Evolutionary conservation across 2,113 vertebrate species (phyloP).

Genomic region (Elaphurus davidianus): DNA sequence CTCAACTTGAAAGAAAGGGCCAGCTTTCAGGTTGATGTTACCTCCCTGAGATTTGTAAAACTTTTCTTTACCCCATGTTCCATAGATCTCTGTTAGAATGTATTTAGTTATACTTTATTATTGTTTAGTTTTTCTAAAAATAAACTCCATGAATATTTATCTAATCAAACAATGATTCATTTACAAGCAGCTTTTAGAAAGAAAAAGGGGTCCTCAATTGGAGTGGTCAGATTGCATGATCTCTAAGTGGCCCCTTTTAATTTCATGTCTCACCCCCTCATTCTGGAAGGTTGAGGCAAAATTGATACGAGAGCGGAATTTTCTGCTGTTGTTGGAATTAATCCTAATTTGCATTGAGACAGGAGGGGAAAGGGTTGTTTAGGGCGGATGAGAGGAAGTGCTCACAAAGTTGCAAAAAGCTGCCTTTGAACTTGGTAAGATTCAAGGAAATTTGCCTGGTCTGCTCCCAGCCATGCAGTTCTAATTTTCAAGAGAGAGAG

Average conservation of each 20-base stretch:
- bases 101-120: conserved; percentile 59
- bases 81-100: background rate
- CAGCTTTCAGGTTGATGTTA: background rate
- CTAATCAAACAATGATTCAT: conserved; percentile 62
- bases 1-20: conserved; percentile 45
- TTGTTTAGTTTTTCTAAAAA: conserved; percentile 69
- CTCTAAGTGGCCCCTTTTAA: conserved; percentile 57
- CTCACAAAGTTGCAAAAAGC: background rate
- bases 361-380: background rate
- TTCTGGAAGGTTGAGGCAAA: background rate
- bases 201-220: conserved; percentile 56
- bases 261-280: background rate
- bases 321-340: conserved; percentile 1
- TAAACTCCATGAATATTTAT: conserved; percentile 67
- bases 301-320: background rate
- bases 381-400: background rate
- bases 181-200: conserved; percentile 58
- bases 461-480: background rate
- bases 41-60: conserved; percentile 65
- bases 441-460: background rate
- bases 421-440: background rate
- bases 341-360: background rate
- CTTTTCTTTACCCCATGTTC: conserved; percentile 47
- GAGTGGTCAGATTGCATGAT: conserved; percentile 68
- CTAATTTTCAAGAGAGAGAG: conserved; percentile 3